These are phyloP conservation scores for Galeopterus variegatus DNA, from an alignment of 2,113 vertebrate species.

Conservation along the genomic window DNA sequence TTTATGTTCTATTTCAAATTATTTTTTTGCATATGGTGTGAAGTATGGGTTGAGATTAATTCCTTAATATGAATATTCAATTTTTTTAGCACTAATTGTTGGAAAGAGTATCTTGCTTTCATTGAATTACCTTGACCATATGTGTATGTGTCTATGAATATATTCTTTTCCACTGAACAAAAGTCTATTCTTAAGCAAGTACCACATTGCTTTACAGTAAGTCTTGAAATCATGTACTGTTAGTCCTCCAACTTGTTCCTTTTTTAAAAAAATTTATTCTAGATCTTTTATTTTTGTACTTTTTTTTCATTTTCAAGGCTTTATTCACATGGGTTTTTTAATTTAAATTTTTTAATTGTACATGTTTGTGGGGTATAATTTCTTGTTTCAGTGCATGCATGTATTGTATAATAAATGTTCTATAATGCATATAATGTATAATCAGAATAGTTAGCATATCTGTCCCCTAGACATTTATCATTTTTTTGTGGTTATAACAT, in stretches of 20 bases:
- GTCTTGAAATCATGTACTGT: background rate
- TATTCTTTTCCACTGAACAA: background rate
- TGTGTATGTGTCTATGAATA: background rate
- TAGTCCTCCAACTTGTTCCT: background rate
- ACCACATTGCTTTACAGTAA: background rate
- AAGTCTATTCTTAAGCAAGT: background rate
- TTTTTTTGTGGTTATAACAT: too few relatives aligned
- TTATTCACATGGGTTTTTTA: too few relatives aligned
- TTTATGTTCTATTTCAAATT: slow-evolving; percentile 10
- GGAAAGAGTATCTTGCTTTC: slow-evolving; percentile 8
- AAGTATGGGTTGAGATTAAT: slow-evolving; percentile 27
- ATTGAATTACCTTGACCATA: background rate
- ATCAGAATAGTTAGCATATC: too few relatives aligned
- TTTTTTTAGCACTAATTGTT: background rate
- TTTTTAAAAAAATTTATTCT: background rate
- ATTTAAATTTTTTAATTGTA: too few relatives aligned
- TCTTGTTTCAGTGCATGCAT: too few relatives aligned
- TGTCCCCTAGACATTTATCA: too few relatives aligned
- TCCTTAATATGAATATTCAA: slow-evolving; percentile 16
- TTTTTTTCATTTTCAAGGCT: too few relatives aligned
- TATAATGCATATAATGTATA: too few relatives aligned
- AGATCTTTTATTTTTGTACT: background rate
- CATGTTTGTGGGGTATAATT: too few relatives aligned
- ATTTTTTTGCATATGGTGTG: background rate
- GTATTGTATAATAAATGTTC: too few relatives aligned